Base-by-base conservation (phyloP, 2,888 invertebrate species). In the Dinocampus coccinellae region DNA sequence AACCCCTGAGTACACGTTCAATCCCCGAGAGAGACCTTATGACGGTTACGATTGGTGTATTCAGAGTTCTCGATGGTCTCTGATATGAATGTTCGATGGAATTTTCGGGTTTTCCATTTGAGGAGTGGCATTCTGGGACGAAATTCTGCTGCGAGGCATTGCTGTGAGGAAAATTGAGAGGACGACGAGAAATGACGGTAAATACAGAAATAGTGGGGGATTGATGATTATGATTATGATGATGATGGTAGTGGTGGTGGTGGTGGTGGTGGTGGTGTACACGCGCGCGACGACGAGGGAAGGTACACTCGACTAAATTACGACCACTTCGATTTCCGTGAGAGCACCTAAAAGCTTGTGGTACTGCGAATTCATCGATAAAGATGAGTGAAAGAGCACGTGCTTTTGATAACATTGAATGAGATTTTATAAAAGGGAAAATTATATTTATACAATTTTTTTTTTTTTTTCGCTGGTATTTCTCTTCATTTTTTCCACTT, bases 91-190 rank as follows among this genome's bases (percentile, higher is more conserved):
- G 33, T 55, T 57, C 66, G 36, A 57, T 57, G 55, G 66, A 57
- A 66, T 66, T 66, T 66, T 66, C 57, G 39, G 66, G 66, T 66
- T 57, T 66, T 66, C 66, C 55, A 66, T 66, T 66, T 66, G 66
- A 55, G 55, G 58, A 24, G 64, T 53, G 64, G 53, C 22, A 66
- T 57, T 66, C 26, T 26, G 34, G 26, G 66, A 57, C 39, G 36
- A 57, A 57, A 66, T 57, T 66, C 26, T 22, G 24, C 29, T 16
- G 42, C 26, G 16, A 63, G 24, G 42, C 39, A 53, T 24, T n/a
- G 22, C 55, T n/a, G 10, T 26, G 36, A 55, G 24, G 57, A 55
- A 66, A 66, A 66, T 66, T 66, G 66, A 63, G 26, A 29, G 63
- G 63, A 4, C 36, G 42, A 47, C 6, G 58, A 58, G 0, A 26